Conservation (phyloP, 2,888 invertebrate genomes). For the Criorhina ranunculi region DNA sequence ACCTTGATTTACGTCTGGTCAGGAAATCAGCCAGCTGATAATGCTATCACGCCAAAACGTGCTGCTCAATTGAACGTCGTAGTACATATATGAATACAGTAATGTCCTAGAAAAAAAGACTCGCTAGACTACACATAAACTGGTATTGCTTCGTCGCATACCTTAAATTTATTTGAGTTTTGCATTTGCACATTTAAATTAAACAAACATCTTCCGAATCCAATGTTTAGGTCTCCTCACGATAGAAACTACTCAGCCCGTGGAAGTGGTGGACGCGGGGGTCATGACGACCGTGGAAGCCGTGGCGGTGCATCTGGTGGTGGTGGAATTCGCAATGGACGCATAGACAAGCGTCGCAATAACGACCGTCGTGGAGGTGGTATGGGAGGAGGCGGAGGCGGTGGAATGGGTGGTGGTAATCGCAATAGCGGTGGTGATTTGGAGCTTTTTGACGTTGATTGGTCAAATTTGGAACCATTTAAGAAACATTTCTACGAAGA, state of each 20-base stretch:
- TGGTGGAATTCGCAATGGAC: constrained; percentile 83
- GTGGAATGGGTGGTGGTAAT: constrained; percentile 96
- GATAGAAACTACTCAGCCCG: constrained; percentile 81
- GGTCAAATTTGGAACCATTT: constrained; percentile 88
- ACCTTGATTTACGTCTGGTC: constrained; percentile 33
- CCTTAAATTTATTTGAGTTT: not conserved
- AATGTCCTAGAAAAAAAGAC: not conserved
- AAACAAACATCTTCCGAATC: not conserved
- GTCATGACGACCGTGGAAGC: constrained; percentile 86
- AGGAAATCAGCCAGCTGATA: constrained; percentile 17
- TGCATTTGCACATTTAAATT: not conserved
- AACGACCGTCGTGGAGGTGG: constrained; percentile 87
- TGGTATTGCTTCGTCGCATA: too few relatives aligned
- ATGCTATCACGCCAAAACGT: constrained; percentile 11
- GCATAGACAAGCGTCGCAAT: constrained; percentile 88
- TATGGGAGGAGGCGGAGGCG: constrained; percentile 99
- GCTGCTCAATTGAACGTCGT: constrained; percentile 15
- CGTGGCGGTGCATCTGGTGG: constrained; percentile 97
- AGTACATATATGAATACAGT: constrained; percentile 17
- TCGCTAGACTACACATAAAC: not conserved
- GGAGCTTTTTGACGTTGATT: constrained; percentile 91
- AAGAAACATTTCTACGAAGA: constrained; percentile 94
- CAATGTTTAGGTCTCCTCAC: constrained; percentile 82
- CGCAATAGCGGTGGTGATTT: constrained; percentile 90
- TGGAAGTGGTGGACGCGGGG: constrained; percentile 80